Conservation (phyloP, 2,888 invertebrate genomes). For the Petrophora chlorosata region DNA sequence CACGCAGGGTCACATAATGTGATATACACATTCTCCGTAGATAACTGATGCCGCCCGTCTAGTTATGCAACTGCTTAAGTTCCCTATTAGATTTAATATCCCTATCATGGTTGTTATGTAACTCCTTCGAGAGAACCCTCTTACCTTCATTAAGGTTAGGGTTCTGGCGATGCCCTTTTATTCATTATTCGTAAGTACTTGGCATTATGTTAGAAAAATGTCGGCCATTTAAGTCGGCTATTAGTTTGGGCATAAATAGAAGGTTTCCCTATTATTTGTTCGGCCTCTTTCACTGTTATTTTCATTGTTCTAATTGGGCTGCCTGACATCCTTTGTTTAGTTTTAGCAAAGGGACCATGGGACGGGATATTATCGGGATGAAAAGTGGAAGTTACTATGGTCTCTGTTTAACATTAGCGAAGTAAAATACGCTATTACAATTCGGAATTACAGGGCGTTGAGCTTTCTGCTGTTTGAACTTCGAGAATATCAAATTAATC, state of each 20-base stretch:
- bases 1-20: conserved; percentile 42
- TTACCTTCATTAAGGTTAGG: conserved; percentile 66
- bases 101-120: conserved; percentile 67
- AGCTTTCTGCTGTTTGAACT: too few species aligned
- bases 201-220: conserved; percentile 66
- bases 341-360: conserved; percentile 25
- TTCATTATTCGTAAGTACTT: conserved; percentile 70
- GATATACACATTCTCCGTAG: conserved; percentile 37
- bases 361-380: conserved; percentile 30
- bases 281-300: conserved; percentile 39
- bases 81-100: conserved; percentile 75
- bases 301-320: conserved; percentile 39
- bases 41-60: conserved; percentile 47
- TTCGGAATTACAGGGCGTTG: too few species aligned
- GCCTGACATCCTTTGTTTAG: conserved; percentile 37
- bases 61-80: conserved; percentile 53
- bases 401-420: conserved; percentile 5
- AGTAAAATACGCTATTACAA: not conserved
- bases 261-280: conserved; percentile 40
- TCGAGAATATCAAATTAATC: too few species aligned
- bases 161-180: conserved; percentile 56
- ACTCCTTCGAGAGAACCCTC: conserved; percentile 62
- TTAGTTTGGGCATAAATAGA: conserved; percentile 57
- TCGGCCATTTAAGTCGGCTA: conserved; percentile 57
- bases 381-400: conserved; percentile 7